Percentiles rank a stretch among this genome's conserved stretches.
These are phyloP conservation scores for Caenorhabditis latens DNA, from an alignment of 1,140 invertebrate species.

Conservation along the genomic window DNA sequence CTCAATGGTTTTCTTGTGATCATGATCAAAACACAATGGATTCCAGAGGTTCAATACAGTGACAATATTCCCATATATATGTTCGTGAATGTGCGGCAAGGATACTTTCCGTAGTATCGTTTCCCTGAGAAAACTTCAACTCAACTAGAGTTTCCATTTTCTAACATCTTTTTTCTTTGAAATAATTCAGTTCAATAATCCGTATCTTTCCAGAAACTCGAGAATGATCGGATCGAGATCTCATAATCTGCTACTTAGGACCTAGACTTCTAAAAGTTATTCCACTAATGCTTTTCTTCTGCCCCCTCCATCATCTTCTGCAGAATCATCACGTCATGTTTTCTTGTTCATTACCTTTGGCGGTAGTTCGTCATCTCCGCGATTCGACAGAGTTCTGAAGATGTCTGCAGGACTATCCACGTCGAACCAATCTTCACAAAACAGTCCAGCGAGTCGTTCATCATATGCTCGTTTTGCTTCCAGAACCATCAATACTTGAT, in stretches of 20 bases:
- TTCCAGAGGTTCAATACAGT: no score
- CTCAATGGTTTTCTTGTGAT: no score
- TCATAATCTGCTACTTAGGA: not conserved
- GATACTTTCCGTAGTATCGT: no score
- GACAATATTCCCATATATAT: no score
- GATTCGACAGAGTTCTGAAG: not conserved
- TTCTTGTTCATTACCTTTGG: not conserved
- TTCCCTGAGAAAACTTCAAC: not conserved
- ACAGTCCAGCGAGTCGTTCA: conserved; percentile 31
- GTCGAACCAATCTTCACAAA: conserved; percentile 35
- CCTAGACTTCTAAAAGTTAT: conserved; percentile 4
- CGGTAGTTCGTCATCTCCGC: conserved; percentile 11
- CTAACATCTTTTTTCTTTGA: not conserved
- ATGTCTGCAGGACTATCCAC: conserved; percentile 47
- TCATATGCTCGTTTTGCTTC: conserved; percentile 50
- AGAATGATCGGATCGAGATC: not conserved
- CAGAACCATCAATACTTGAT: conserved; percentile 36
- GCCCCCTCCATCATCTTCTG: not conserved
- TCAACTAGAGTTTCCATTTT: not conserved
- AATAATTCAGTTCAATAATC: not conserved
- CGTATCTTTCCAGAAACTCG: not conserved
- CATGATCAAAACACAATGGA: no score
- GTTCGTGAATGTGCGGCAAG: no score
- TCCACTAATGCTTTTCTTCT: not conserved
- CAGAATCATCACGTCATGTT: not conserved